These are phyloP conservation scores for Monodelphis domestica DNA, from an alignment of 2,797 vertebrate genomes.

Conservation along the genomic window DNA sequence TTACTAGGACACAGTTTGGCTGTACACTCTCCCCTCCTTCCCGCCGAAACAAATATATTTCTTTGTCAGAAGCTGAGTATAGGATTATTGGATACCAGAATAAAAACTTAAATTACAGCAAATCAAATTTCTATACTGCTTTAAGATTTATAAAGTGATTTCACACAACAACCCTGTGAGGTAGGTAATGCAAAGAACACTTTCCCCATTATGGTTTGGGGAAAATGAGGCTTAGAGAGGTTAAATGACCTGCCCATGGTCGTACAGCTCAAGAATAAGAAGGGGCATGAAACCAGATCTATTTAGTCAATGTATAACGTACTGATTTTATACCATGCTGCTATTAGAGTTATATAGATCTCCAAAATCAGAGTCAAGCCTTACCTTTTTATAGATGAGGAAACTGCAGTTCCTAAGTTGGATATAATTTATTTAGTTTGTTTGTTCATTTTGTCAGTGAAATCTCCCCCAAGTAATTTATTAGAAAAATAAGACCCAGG, in stretches of 20 bases:
- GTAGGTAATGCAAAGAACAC: not conserved
- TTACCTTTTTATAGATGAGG: not conserved
- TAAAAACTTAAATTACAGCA: not conserved
- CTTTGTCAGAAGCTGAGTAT: not conserved
- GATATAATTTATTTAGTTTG: not conserved
- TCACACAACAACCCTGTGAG: not conserved
- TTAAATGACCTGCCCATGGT: not conserved
- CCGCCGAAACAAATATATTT: not conserved
- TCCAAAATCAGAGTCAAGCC: not conserved
- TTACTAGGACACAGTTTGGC: not conserved
- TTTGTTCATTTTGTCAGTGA: not conserved
- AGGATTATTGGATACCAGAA: not conserved
- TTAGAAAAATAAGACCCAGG: not conserved
- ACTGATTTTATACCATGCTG: not conserved
- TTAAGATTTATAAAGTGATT: not conserved
- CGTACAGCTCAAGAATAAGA: not conserved
- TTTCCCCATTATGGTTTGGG: not conserved
- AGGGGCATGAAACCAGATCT: not conserved
- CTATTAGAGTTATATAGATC: not conserved
- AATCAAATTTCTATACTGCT: not conserved
- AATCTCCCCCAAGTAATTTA: not conserved
- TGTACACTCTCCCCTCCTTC: not conserved
- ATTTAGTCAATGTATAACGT: not conserved
- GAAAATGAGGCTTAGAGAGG: not conserved
- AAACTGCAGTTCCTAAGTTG: not conserved